Evolutionary conservation across 2,797 vertebrate species (phyloP).

Genomic region (Silurus lanzhouensis): DNA sequence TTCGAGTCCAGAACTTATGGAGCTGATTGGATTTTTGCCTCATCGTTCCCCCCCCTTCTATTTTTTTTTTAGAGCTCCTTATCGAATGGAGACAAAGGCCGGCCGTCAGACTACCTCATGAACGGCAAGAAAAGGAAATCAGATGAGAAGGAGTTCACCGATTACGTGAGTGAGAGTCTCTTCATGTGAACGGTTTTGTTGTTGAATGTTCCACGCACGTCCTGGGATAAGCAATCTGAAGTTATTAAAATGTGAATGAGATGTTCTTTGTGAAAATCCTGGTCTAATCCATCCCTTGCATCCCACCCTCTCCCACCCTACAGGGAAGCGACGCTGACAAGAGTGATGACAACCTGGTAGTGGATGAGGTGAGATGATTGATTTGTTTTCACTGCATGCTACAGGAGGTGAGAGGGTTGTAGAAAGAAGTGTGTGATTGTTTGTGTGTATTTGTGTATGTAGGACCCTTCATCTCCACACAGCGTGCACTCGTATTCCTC

Average conservation of each 20-base stretch:
- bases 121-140: conserved; percentile 90
- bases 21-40: conserved; percentile 72
- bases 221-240: background rate
- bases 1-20: conserved; percentile 67
- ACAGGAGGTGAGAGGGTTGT: background rate
- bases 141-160: conserved; percentile 89
- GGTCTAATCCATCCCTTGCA: background rate
- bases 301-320: fast-evolving
- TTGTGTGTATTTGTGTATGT: background rate
- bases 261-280: background rate
- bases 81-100: conserved; percentile 85
- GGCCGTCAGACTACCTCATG: conserved; percentile 85
- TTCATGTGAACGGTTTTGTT: conserved; percentile 30
- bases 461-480: conserved; percentile 82
- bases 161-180: conserved; percentile 79
- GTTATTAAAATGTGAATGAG: conserved; percentile 1
- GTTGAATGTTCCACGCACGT: conserved; percentile 19
- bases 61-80: conserved; percentile 79
- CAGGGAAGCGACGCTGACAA: conserved; percentile 90
- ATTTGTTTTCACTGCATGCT: background rate
- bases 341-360: conserved; percentile 89
- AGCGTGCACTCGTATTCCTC: conserved; percentile 88
- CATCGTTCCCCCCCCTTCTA: background rate
- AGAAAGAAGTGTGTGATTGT: background rate
- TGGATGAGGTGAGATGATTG: conserved; percentile 81